Evolutionary conservation across 1,140 invertebrate species (phyloP).

Genomic region (Colletes latitarsis): DNA sequence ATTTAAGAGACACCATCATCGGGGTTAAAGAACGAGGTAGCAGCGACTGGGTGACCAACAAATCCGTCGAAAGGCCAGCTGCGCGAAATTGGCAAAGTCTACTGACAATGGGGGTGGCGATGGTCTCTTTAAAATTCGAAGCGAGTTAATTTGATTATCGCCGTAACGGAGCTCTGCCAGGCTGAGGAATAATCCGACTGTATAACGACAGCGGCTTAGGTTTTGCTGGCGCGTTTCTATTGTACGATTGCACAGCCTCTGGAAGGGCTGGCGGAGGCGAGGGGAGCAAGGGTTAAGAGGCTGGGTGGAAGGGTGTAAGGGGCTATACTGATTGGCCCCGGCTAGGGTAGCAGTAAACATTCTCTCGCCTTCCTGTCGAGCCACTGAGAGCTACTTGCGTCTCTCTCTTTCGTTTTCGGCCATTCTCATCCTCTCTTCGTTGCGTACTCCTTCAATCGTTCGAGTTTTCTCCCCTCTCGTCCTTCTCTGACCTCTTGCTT

Average conservation of each 20-base stretch:
- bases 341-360: slow-evolving; percentile 79
- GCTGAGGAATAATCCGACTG: slow-evolving; percentile 72
- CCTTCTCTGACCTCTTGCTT: slow-evolving; percentile 23
- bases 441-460: slow-evolving; percentile 32
- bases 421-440: not conserved
- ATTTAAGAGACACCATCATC: not conserved
- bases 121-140: slow-evolving; percentile 59
- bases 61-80: slow-evolving; percentile 30
- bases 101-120: not conserved
- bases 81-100: slow-evolving; percentile 40
- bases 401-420: not conserved
- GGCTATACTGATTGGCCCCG: slow-evolving; percentile 76
- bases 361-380: slow-evolving; percentile 63
- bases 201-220: slow-evolving; percentile 69
- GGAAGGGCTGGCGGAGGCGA: not conserved
- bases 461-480: slow-evolving; percentile 6
- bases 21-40: not conserved
- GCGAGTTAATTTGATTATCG: slow-evolving; percentile 71
- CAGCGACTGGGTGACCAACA: slow-evolving; percentile 50
- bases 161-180: slow-evolving; percentile 45
- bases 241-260: slow-evolving; percentile 50
- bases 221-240: slow-evolving; percentile 60
- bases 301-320: slow-evolving; percentile 32
- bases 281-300: slow-evolving; percentile 23
- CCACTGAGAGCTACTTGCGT: not conserved